A percentile compares a stretch with the other conserved stretches of the same genome.
These are phyloP conservation scores for Lycaena phlaeas DNA, from an alignment of 2,888 invertebrate genomes.

Conservation along the genomic window DNA sequence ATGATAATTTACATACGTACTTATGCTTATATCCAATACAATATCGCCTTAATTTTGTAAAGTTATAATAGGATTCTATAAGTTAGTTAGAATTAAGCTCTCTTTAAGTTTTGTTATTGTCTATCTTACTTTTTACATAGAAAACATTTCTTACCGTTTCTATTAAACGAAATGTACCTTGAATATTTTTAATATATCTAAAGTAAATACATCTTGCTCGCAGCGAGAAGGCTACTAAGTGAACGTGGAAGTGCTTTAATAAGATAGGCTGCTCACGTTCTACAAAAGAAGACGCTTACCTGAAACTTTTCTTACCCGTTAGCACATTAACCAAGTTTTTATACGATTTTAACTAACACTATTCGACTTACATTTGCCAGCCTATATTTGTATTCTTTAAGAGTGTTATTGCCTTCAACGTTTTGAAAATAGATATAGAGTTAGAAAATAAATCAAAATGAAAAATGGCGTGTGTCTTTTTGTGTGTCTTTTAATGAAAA, in stretches of 20 bases:
- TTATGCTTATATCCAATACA: too few relatives aligned
- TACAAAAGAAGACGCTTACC: constrained; percentile 65
- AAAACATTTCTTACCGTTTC: not conserved
- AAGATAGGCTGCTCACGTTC: constrained; percentile 57
- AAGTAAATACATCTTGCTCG: constrained; percentile 12
- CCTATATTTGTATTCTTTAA: not conserved
- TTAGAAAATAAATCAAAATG: too few relatives aligned
- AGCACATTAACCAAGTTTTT: constrained; percentile 59
- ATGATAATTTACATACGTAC: not conserved
- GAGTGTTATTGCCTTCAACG: not conserved
- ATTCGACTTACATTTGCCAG: constrained; percentile 22
- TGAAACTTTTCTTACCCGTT: constrained; percentile 67
- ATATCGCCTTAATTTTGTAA: too few relatives aligned
- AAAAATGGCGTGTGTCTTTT: too few relatives aligned
- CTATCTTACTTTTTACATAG: not conserved
- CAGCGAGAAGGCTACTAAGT: constrained; percentile 15
- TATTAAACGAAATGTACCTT: not conserved
- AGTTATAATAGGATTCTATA: too few relatives aligned
- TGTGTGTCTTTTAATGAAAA: too few relatives aligned
- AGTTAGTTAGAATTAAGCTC: too few relatives aligned
- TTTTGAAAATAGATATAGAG: too few relatives aligned
- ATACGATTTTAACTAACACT: constrained; percentile 36
- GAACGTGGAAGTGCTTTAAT: constrained; percentile 24
- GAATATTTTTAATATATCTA: constrained; percentile 5
- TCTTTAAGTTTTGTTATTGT: too few relatives aligned